These are phyloP conservation scores for Mastomys coucha DNA, from an alignment of 2,113 vertebrate genomes.

Conservation along the genomic window DNA sequence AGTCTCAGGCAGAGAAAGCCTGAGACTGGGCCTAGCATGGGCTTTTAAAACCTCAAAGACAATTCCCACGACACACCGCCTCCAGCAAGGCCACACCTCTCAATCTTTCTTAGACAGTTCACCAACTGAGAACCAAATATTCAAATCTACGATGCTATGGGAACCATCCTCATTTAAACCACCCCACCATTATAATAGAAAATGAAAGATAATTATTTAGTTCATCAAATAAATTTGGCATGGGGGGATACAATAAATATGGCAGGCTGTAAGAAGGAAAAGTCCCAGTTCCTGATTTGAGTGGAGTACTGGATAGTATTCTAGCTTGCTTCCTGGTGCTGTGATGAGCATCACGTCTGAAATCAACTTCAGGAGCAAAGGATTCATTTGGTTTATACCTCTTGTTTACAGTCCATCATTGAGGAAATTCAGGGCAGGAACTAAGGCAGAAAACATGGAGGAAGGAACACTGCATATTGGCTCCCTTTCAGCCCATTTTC, in stretches of 20 bases:
- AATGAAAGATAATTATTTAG: background rate
- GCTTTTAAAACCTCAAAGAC: background rate
- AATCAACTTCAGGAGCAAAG: background rate
- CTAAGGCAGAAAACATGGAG: background rate
- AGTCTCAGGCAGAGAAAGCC: background rate
- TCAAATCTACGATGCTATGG: background rate
- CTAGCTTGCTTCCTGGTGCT: background rate
- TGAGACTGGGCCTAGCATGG: background rate
- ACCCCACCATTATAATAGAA: background rate
- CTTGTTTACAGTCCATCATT: background rate
- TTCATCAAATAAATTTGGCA: background rate
- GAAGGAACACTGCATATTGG: background rate
- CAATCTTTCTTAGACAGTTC: background rate
- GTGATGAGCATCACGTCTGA: background rate
- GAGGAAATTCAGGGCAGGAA: background rate
- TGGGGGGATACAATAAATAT: background rate
- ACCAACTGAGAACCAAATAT: background rate
- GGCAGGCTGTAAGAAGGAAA: background rate
- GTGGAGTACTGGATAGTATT: background rate
- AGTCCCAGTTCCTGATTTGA: background rate
- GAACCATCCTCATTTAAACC: background rate
- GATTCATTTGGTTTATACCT: background rate
- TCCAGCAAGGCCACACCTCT: background rate
- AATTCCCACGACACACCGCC: background rate
- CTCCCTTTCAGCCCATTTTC: too few species aligned